Base-by-base conservation (phyloP, 1,140 invertebrate species). In the Thereuonema tuberculata region DNA sequence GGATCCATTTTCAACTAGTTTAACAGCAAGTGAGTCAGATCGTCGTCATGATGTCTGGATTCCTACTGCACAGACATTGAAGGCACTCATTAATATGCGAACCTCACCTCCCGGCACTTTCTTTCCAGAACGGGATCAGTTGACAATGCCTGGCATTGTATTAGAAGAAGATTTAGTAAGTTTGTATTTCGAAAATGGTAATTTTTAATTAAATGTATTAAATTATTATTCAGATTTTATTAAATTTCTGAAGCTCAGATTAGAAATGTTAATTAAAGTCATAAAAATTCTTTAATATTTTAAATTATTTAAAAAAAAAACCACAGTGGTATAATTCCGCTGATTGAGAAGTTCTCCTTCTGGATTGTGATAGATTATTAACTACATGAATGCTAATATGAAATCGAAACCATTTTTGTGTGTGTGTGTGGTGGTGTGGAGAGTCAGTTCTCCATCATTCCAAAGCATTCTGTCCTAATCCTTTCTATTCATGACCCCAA, bases 31-130 rank as follows among this genome's bases (percentile, higher is more conserved):
- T 65, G 71, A 74, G 49, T 59, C 66, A 27, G 84, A 86, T 64
- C 74, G 83, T 64, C 74, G 81, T 60, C 74, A 82, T 70, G 84
- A 87, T 78, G 82, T 84, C 2, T 88, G 86, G 86, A 82, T 87
- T 66, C 83, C 85, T 5, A 81, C 76, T 62, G 81, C 84, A 61
- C 75, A 76, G 59, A 83, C 84, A 1, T 77, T 80, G 65, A 78
- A 81, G 67, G 78, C 80, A 43, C 71, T 86, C 20, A 76, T 82
- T 64, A 69, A 74, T 69, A 78, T 81, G 74, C 68, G 80, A 69
- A 84, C 81, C 28, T 80, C 81, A 62, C 70, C 79, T 3, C 78
- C 80, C 57, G 83, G 84, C 12, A 81, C 80, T 17, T 84, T 81
- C 67, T 77, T 81, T 63, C 81, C 83, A 23, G 79, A 84, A 59